Conservation (phyloP, 1,140 invertebrate genomes). For the Hylaeus anthracinus region DNA sequence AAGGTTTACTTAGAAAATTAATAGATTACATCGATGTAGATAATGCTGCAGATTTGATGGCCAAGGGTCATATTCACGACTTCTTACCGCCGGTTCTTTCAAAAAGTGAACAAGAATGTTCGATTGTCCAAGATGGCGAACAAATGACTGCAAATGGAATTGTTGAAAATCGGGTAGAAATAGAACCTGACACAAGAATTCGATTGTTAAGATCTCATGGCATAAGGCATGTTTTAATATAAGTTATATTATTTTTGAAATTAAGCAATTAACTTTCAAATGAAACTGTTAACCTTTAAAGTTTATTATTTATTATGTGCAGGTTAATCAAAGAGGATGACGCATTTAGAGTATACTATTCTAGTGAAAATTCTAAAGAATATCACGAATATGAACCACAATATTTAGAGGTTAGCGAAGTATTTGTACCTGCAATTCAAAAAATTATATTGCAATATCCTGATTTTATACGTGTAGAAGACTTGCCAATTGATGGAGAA, state of each 20-base stretch:
- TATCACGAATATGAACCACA: constrained; percentile 91
- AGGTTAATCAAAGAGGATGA: constrained; percentile 85
- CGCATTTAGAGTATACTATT: constrained; percentile 87
- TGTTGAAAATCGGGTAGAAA: constrained; percentile 84
- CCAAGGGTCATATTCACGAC: constrained; percentile 91
- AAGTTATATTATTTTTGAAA: not conserved
- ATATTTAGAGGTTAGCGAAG: constrained; percentile 87
- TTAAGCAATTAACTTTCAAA: too few species aligned
- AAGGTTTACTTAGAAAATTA: constrained; percentile 84
- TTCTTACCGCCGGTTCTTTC: constrained; percentile 91
- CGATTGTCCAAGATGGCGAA: constrained; percentile 86
- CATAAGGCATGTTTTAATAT: constrained; percentile 80
- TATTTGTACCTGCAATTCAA: constrained; percentile 86
- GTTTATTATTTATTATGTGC: constrained; percentile 8
- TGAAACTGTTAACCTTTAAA: not conserved
- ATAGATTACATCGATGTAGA: constrained; percentile 88
- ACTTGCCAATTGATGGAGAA: constrained; percentile 85
- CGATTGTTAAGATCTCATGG: constrained; percentile 87
- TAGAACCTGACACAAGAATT: constrained; percentile 86
- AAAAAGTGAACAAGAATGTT: constrained; percentile 84
- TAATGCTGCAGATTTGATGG: constrained; percentile 91
- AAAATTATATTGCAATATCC: constrained; percentile 89
- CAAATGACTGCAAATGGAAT: constrained; percentile 84
- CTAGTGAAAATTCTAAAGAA: constrained; percentile 90
- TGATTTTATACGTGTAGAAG: constrained; percentile 86